Evolutionary conservation across 2,797 vertebrate species (phyloP).

Genomic region (Amniataba percoides): DNA sequence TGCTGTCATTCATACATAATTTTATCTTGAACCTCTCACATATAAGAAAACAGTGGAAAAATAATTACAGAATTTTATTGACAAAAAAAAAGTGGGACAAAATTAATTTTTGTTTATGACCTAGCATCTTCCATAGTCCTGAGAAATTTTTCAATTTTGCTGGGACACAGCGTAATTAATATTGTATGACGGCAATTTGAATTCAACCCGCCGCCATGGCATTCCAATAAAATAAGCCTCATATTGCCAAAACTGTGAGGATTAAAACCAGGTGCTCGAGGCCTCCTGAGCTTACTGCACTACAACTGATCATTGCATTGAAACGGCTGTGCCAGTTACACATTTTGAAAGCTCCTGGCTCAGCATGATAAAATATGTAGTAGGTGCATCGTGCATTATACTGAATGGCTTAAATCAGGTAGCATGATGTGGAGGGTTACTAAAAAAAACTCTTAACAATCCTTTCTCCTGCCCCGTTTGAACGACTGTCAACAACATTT

Average conservation of each 20-base stretch:
- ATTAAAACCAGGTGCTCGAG: slow-evolving; percentile 58
- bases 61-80: background rate
- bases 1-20: background rate
- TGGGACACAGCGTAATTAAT: slow-evolving; percentile 52
- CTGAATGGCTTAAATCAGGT: background rate
- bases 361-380: slow-evolving; percentile 51
- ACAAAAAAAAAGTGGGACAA: background rate
- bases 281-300: slow-evolving; percentile 32
- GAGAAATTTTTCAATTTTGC: slow-evolving; percentile 34
- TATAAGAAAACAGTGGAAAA: background rate
- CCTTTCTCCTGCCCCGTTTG: background rate
- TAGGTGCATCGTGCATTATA: slow-evolving; percentile 12
- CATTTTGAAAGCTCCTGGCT: slow-evolving; percentile 35
- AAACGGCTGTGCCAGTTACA: slow-evolving; percentile 36
- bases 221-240: slow-evolving; percentile 59
- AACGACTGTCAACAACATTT: background rate
- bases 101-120: slow-evolving; percentile 34
- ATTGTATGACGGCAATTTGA: slow-evolving; percentile 62
- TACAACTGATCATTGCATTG: slow-evolving; percentile 45
- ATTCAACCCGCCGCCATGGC: slow-evolving; percentile 36
- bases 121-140: slow-evolving; percentile 15
- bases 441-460: slow-evolving; percentile 3
- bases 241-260: slow-evolving; percentile 56
- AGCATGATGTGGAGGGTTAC: background rate
- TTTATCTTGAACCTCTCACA: background rate